phyloP scores from a whole-genome alignment of 2,888 invertebrate genomes.

The Clistopyga incitator region DNA sequence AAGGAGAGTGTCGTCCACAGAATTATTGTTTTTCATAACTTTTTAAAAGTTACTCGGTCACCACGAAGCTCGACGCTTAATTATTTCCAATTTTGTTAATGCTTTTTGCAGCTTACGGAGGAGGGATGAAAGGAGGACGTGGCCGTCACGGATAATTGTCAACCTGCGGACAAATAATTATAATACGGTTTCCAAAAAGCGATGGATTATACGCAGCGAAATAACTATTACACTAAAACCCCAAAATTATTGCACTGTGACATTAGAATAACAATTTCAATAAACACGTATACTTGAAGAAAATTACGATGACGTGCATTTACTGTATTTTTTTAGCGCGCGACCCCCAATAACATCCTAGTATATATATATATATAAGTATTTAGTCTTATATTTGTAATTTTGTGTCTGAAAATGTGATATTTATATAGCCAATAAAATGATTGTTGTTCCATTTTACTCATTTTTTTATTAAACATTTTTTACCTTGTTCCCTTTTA shows the following conservation, averaged over 20 bases:
- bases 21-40: too few species aligned
- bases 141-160: not conserved
- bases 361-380: too few species aligned
- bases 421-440: constrained; percentile 13
- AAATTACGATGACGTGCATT: not conserved
- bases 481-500: too few species aligned
- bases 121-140: constrained; percentile 5
- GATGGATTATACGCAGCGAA: not conserved
- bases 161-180: not conserved
- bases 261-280: not conserved
- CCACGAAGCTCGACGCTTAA: not conserved
- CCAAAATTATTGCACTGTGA: not conserved
- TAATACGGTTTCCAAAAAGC: not conserved
- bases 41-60: too few species aligned
- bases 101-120: not conserved
- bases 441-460: not conserved
- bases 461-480: too few species aligned
- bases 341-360: too few species aligned
- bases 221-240: not conserved
- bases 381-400: too few species aligned
- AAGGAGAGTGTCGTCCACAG: too few species aligned
- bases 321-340: too few species aligned
- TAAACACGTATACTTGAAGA: not conserved
- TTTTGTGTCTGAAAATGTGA: too few species aligned
- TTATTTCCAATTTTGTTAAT: not conserved